These are phyloP conservation scores for Meloidogyne hapla DNA, from an alignment of 1,140 invertebrate genomes.

Conservation along the genomic window DNA sequence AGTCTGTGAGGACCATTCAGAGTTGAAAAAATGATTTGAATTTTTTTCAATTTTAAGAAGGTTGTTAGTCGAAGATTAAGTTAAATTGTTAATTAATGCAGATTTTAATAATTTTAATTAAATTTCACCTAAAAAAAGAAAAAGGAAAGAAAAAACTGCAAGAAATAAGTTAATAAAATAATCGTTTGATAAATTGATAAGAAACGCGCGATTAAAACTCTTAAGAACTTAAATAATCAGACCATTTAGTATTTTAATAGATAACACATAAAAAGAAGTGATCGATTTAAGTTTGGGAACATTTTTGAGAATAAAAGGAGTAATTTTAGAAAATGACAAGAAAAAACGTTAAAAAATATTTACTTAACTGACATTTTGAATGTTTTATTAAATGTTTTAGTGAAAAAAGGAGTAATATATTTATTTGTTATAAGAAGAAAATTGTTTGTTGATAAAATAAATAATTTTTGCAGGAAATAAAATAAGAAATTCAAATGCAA, in stretches of 20 bases:
- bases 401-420: too few relatives aligned
- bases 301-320: neutral
- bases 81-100: neutral
- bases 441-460: too few relatives aligned
- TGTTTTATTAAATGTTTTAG: neutral
- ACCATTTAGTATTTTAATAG: neutral
- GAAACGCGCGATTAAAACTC: neutral
- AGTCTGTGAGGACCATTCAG: conserved; percentile 48
- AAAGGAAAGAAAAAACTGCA: too few relatives aligned
- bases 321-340: too few relatives aligned
- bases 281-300: neutral
- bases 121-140: too few relatives aligned
- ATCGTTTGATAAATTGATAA: neutral
- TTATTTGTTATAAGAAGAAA: too few relatives aligned
- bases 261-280: neutral
- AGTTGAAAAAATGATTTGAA: neutral
- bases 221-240: neutral
- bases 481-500: too few relatives aligned
- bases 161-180: neutral
- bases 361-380: too few relatives aligned
- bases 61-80: neutral
- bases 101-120: neutral
- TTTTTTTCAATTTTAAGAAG: neutral
- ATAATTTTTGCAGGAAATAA: too few relatives aligned
- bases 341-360: neutral